Base-by-base conservation (phyloP, 2,113 vertebrate species). In the Eupsittula cactorum region DNA sequence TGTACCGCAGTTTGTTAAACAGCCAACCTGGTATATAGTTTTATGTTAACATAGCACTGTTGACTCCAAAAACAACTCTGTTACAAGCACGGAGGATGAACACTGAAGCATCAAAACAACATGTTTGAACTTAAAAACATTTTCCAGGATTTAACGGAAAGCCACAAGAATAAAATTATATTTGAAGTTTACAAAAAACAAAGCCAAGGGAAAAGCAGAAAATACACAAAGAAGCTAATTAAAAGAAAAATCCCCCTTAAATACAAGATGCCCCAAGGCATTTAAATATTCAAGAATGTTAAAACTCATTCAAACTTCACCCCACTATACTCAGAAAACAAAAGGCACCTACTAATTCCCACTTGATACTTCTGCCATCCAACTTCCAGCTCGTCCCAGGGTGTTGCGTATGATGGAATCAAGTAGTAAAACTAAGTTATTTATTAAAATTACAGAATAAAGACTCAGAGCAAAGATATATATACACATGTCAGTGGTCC, bases 361-460 rank as follows among this genome's bases (percentile, higher is more conserved):
- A 42, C 16, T 52, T 19, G 13, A 59, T 53, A 39, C 33, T 78
- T 80, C 44, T 42, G 25, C 42, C 63, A 53, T 79, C 23, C 65
- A 74, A 77, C 31, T 87, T 74, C 64, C 10, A 62, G 35, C 35
- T 79, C n/a, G 17, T 79, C 35, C 65, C 69, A 83, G 16, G 35
- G 69, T 49, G 55, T 31, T 33, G 19, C 1, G 0, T 7, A 7
- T 0, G 1, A 88, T 9, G 25, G 60, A 88, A 92, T 92, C 64
- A 76, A 80, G 81, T 14, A 86, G 39, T 39, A 65, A 78, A 92
- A 67, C 50, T 11, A 86, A 85, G 73, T 95, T 92, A 96, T 94
- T 97, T 86, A 94, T 94, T 91, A 60, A 86, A 96, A 86, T 74
- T 41, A 73, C 8, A 73, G 42, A 90, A 88, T 35, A 94, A 88